Conservation (phyloP, 2,888 invertebrate species). For the Poecilus cupreus region DNA sequence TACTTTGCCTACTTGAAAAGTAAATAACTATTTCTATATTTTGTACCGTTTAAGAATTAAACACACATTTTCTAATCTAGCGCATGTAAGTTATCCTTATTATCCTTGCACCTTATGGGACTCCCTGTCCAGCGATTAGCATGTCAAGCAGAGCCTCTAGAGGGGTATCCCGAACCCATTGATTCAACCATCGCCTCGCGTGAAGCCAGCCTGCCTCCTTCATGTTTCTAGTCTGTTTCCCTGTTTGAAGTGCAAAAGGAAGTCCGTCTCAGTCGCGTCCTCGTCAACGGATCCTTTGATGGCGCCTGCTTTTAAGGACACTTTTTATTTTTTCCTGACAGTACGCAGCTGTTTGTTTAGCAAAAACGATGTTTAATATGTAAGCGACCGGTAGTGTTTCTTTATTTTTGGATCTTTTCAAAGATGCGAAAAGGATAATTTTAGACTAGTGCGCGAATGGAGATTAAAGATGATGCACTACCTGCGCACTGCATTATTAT, state of each 20-base stretch:
- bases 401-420: conserved; percentile 23
- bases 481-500: too few relatives aligned
- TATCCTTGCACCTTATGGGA: too few relatives aligned
- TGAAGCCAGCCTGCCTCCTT: neutral
- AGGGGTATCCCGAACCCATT: neutral
- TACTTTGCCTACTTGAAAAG: too few relatives aligned
- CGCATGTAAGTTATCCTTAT: too few relatives aligned
- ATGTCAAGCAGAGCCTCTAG: too few relatives aligned
- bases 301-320: conserved; percentile 7
- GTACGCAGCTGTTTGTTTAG: conserved; percentile 18
- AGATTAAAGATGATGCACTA: neutral
- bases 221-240: neutral
- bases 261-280: neutral
- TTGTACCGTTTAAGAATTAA: too few relatives aligned
- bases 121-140: too few relatives aligned
- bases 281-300: conserved; percentile 12
- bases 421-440: conserved; percentile 16
- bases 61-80: too few relatives aligned
- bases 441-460: neutral
- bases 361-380: conserved; percentile 32
- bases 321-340: conserved; percentile 18
- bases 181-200: neutral
- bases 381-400: conserved; percentile 5
- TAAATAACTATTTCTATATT: too few relatives aligned
- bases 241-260: conserved; percentile 11